Conservation (phyloP, 2,113 vertebrate genomes). For the Tauraco erythrolophus region DNA sequence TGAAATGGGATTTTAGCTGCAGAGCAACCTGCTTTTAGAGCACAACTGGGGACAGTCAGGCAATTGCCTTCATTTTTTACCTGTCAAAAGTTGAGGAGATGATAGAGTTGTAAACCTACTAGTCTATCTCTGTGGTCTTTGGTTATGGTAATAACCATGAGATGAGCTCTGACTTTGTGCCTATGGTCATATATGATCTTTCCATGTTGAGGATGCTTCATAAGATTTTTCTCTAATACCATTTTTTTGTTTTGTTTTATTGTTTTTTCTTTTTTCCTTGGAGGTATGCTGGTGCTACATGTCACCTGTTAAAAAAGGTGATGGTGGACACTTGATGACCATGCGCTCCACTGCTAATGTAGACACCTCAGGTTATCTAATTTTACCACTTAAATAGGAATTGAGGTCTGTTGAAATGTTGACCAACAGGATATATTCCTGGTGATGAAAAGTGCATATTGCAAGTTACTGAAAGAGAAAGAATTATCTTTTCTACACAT, state of each 20-base stretch:
- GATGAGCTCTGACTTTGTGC: not conserved
- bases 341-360: not conserved
- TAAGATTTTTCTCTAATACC: not conserved
- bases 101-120: not conserved
- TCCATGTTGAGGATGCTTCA: not conserved
- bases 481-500: not conserved
- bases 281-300: not conserved
- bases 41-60: not conserved
- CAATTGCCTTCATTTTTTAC: not conserved
- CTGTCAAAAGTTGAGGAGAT: not conserved
- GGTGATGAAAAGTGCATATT: not conserved
- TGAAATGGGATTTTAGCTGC: not conserved
- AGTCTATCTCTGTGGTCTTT: not conserved
- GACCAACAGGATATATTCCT: not conserved
- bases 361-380: not conserved
- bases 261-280: not conserved
- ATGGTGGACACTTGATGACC: not conserved
- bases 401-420: not conserved
- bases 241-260: not conserved
- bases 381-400: not conserved
- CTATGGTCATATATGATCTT: not conserved
- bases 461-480: not conserved
- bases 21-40: not conserved
- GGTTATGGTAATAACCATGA: not conserved
- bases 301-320: not conserved